A percentile compares a stretch with the other conserved stretches of the same genome.
Conservation (phyloP, 2,797 vertebrate genomes). For the Manis crassicaudata region DNA sequence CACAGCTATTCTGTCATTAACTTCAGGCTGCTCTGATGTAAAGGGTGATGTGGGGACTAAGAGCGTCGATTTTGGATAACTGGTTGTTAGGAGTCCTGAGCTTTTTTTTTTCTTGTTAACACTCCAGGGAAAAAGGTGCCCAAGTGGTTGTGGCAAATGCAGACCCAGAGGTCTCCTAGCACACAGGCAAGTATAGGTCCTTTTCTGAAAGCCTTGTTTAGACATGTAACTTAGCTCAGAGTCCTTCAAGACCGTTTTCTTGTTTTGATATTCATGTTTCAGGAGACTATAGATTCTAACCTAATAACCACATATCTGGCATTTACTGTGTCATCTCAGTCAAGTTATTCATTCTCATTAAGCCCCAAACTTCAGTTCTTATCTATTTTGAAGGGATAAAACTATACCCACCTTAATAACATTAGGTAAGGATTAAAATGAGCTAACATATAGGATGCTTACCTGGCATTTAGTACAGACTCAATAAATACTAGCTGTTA, state of each 20-base stretch:
- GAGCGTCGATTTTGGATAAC: not conserved
- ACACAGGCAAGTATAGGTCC: not conserved
- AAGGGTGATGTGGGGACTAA: not conserved
- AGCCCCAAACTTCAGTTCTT: not conserved
- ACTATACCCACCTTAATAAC: not conserved
- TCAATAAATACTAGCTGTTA: not conserved
- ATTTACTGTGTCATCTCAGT: not conserved
- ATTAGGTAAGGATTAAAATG: not conserved
- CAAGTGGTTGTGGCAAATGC: not conserved
- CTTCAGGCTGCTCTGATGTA: not conserved
- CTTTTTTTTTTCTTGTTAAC: not conserved
- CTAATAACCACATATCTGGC: not conserved
- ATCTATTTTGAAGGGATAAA: not conserved
- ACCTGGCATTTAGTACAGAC: not conserved
- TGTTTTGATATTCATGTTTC: not conserved
- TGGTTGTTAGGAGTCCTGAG: not conserved
- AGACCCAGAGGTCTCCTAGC: not conserved
- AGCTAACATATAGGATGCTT: not conserved
- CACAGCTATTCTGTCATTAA: not conserved
- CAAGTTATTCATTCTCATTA: not conserved
- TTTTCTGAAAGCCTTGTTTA: constrained; percentile 1
- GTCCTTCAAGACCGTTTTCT: not conserved
- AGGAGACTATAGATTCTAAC: not conserved
- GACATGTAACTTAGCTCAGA: not conserved
- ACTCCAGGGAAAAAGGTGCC: not conserved